phyloP scores from a whole-genome alignment of 2,797 vertebrate genomes.

The Picus viridis region DNA sequence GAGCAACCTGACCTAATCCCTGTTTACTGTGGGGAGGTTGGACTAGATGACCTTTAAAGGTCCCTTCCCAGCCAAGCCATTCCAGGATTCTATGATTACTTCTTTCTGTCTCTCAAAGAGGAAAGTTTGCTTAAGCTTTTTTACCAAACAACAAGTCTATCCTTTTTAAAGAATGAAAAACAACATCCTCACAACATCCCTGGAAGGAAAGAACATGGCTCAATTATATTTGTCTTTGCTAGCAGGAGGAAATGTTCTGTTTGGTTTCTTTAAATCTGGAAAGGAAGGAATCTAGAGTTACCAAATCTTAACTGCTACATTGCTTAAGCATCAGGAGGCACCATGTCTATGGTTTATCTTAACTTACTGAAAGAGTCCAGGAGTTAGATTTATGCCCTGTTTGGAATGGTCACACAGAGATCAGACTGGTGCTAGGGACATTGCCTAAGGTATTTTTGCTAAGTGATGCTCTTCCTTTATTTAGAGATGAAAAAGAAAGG shows the following conservation, averaged over 20 bases:
- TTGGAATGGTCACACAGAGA: neutral
- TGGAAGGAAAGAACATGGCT: neutral
- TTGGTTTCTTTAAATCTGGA: neutral
- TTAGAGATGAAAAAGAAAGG: neutral
- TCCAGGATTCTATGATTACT: neutral
- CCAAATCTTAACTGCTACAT: neutral
- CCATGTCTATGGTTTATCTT: neutral
- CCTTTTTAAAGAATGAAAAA: too few relatives aligned
- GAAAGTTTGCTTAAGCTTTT: neutral
- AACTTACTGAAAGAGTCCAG: neutral
- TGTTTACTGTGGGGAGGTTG: too few relatives aligned
- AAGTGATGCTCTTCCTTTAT: neutral
- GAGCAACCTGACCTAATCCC: too few relatives aligned
- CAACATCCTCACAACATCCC: neutral
- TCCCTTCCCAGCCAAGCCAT: too few relatives aligned
- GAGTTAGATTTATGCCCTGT: neutral
- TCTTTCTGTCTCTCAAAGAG: neutral
- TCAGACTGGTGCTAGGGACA: neutral
- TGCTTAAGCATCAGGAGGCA: neutral
- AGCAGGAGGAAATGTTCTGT: neutral
- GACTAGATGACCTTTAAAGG: too few relatives aligned
- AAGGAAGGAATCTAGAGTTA: neutral
- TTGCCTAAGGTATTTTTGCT: neutral
- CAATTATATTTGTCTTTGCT: neutral
- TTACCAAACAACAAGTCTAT: neutral